phyloP scores from a whole-genome alignment of 2,888 invertebrate species.

The Limnephilus lunatus region DNA sequence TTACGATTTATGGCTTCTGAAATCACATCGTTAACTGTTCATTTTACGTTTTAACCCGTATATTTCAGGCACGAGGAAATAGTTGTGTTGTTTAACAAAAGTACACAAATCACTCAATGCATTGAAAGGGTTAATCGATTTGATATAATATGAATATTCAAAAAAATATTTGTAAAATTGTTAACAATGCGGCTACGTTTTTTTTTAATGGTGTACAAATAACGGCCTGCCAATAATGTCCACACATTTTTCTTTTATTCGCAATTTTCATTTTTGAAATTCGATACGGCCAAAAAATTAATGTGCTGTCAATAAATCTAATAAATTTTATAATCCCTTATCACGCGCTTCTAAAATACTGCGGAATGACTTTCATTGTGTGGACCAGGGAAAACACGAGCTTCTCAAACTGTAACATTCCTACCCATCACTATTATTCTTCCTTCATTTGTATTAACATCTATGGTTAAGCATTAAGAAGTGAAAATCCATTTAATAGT shows the following conservation, averaged over 20 bases:
- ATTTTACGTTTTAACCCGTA: slow-evolving; percentile 30
- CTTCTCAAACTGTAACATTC: slow-evolving; percentile 19
- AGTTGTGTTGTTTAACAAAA: background rate
- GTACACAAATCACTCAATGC: slow-evolving; percentile 39
- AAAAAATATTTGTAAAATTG: slow-evolving; percentile 18
- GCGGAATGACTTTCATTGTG: slow-evolving; percentile 50
- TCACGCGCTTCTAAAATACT: slow-evolving; percentile 59
- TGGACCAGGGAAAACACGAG: slow-evolving; percentile 48
- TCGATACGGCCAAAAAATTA: slow-evolving; percentile 62
- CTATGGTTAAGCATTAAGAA: background rate
- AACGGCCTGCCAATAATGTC: slow-evolving; percentile 59
- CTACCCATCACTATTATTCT: background rate
- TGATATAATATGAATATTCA: slow-evolving; percentile 49
- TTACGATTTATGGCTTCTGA: slow-evolving; percentile 49
- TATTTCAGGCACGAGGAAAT: background rate
- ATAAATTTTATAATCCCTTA: slow-evolving; percentile 66
- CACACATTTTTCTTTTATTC: slow-evolving; percentile 54
- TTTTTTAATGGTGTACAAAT: slow-evolving; percentile 63
- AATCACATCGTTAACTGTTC: slow-evolving; percentile 43
- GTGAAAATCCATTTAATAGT: background rate
- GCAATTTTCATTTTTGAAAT: slow-evolving; percentile 61
- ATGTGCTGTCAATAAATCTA: slow-evolving; percentile 65
- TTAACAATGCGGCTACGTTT: slow-evolving; percentile 36
- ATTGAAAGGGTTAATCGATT: slow-evolving; percentile 31
- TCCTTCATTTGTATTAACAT: background rate